Evolutionary conservation across 1,140 invertebrate species (phyloP).

Genomic region (Procambarus clarkii): DNA sequence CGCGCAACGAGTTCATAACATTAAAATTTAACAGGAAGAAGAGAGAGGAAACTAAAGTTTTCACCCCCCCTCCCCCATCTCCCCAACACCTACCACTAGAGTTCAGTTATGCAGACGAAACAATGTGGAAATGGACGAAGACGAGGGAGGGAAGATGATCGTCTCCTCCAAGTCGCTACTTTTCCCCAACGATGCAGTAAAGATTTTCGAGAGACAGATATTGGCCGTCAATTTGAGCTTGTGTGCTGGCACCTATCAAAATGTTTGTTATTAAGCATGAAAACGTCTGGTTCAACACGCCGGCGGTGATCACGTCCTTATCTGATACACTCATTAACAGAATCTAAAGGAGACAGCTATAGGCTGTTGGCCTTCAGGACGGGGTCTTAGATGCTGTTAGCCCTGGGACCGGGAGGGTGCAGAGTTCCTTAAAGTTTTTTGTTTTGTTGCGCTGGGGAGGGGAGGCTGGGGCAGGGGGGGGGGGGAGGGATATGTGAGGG

Average conservation of each 20-base stretch:
- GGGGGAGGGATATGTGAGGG: not conserved
- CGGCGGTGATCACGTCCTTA: slow-evolving; percentile 4
- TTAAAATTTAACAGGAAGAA: too few species aligned
- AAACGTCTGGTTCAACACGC: slow-evolving; percentile 52
- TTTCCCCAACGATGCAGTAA: slow-evolving; percentile 65
- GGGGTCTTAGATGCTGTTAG: not conserved
- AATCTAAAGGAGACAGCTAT: slow-evolving; percentile 37
- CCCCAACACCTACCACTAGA: too few species aligned
- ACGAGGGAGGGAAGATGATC: not conserved
- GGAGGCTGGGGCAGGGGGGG: not conserved
- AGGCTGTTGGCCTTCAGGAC: slow-evolving; percentile 26
- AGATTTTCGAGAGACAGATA: slow-evolving; percentile 63
- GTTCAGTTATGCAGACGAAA: slow-evolving; percentile 13
- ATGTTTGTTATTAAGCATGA: slow-evolving; percentile 56
- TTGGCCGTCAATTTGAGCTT: slow-evolving; percentile 51
- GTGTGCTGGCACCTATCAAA: slow-evolving; percentile 56
- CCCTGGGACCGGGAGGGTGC: not conserved
- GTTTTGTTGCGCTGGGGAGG: not conserved
- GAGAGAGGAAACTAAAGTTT: too few species aligned
- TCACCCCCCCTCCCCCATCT: too few species aligned
- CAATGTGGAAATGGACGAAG: slow-evolving; percentile 12
- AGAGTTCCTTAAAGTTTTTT: not conserved
- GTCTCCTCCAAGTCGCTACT: slow-evolving; percentile 20
- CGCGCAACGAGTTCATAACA: too few species aligned
- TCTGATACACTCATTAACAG: slow-evolving; percentile 57